phyloP scores from a whole-genome alignment of 2,113 vertebrate species.

The Leptobrachium leishanense region DNA sequence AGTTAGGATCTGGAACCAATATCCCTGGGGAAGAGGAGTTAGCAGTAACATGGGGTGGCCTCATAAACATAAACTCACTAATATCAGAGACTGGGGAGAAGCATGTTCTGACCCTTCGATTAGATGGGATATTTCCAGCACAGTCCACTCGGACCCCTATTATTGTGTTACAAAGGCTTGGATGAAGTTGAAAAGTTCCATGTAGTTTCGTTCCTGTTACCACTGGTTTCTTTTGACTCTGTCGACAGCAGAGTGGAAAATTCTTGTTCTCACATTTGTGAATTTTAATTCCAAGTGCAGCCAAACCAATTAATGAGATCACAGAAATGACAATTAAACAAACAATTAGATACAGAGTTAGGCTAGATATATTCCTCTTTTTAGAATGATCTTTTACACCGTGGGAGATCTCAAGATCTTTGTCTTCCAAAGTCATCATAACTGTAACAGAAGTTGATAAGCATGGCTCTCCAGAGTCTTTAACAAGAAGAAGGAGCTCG shows the following conservation, averaged over 20 bases:
- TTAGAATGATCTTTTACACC: slow-evolving; percentile 61
- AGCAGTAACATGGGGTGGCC: slow-evolving; percentile 59
- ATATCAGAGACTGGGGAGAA: slow-evolving; percentile 80
- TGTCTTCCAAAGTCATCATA: slow-evolving; percentile 71
- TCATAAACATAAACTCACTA: slow-evolving; percentile 80
- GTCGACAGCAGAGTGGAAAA: slow-evolving; percentile 53
- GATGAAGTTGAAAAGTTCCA: slow-evolving; percentile 61
- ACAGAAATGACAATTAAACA: slow-evolving; percentile 78
- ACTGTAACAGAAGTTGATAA: slow-evolving; percentile 69
- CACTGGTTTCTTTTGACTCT: slow-evolving; percentile 53
- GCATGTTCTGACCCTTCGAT: slow-evolving; percentile 72
- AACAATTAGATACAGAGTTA: slow-evolving; percentile 82
- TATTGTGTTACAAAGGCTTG: slow-evolving; percentile 63
- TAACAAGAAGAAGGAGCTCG: slow-evolving; percentile 66
- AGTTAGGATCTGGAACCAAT: slow-evolving; percentile 52
- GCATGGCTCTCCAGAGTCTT: slow-evolving; percentile 67
- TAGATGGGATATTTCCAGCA: slow-evolving; percentile 72
- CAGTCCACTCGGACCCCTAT: slow-evolving; percentile 65
- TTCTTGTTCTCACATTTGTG: slow-evolving; percentile 51
- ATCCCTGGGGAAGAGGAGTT: slow-evolving; percentile 48
- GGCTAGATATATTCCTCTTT: slow-evolving; percentile 66
- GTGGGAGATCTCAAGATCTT: slow-evolving; percentile 64
- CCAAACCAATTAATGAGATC: slow-evolving; percentile 68
- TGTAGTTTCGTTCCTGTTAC: slow-evolving; percentile 58
- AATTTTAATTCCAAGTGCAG: slow-evolving; percentile 56